Evolutionary conservation across 2,888 invertebrate genomes (phyloP).

Genomic region (Drosophila mulleri): DNA sequence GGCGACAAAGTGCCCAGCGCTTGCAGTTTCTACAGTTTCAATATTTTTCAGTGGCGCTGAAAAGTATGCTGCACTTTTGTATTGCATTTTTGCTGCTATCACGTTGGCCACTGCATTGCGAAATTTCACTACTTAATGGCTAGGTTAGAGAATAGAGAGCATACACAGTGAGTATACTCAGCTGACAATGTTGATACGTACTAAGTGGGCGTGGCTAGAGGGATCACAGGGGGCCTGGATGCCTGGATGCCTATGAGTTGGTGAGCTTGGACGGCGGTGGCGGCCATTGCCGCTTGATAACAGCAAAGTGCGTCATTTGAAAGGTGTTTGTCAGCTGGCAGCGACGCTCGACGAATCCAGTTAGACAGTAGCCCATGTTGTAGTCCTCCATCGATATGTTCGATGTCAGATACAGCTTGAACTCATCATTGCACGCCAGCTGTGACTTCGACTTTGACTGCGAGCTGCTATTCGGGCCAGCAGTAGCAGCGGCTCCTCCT

Average conservation of each 20-base stretch:
- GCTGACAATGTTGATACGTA: constrained; percentile 34
- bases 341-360: constrained; percentile 93
- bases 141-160: constrained; percentile 49
- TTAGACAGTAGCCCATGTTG: constrained; percentile 96
- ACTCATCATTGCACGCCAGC: constrained; percentile 86
- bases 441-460: constrained; percentile 57
- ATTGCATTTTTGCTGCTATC: constrained; percentile 36
- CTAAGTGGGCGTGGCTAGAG: constrained; percentile 19
- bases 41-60: constrained; percentile 20
- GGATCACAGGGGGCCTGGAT: constrained; percentile 29
- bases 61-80: constrained; percentile 50
- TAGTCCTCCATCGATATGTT: constrained; percentile 94
- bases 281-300: constrained; percentile 90
- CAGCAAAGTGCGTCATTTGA: constrained; percentile 95
- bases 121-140: constrained; percentile 53
- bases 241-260: constrained; percentile 44
- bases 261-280: constrained; percentile 81
- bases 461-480: constrained; percentile 7
- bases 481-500: constrained; percentile 9
- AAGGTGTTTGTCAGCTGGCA: constrained; percentile 91
- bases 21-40: constrained; percentile 18
- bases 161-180: constrained; percentile 30
- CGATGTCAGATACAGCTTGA: constrained; percentile 93
- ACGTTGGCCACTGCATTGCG: constrained; percentile 42
- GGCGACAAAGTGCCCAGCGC: constrained; percentile 7